phyloP scores from a whole-genome alignment of 2,888 invertebrate genomes.

The Dendrolimus houi region DNA sequence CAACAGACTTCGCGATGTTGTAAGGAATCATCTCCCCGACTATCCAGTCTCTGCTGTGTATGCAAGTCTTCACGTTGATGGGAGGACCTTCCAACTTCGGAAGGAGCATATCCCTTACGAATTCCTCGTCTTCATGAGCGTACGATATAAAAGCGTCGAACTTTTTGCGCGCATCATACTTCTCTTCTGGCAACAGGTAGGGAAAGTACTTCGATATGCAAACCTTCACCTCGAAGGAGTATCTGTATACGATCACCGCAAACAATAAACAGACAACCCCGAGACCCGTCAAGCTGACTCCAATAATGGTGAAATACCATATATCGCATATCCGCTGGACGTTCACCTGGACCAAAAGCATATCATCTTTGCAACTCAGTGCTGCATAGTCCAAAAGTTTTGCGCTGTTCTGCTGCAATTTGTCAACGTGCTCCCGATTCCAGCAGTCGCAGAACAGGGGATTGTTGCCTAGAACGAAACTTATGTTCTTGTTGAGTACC shows the following conservation, averaged over 20 bases:
- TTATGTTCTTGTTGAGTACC: slow-evolving; percentile 6
- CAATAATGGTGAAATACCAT: slow-evolving; percentile 9
- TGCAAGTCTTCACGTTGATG: slow-evolving; percentile 69
- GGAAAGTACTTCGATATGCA: slow-evolving; percentile 10
- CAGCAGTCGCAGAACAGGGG: slow-evolving; percentile 12
- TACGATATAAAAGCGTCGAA: slow-evolving; percentile 91
- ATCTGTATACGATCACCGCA: slow-evolving; percentile 11
- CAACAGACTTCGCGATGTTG: slow-evolving; percentile 83
- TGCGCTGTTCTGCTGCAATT: slow-evolving; percentile 1
- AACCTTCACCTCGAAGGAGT: slow-evolving; percentile 18
- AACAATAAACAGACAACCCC: slow-evolving; percentile 2
- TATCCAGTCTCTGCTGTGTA: slow-evolving; percentile 85
- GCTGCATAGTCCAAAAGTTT: slow-evolving; percentile 5
- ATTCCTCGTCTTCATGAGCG: slow-evolving; percentile 84
- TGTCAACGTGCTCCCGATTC: slow-evolving; percentile 2
- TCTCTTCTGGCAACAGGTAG: slow-evolving; percentile 14
- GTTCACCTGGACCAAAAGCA: slow-evolving; percentile 6
- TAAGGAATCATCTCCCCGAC: slow-evolving; percentile 84
- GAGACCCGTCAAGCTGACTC: slow-evolving; percentile 10
- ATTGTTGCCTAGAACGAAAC: slow-evolving; percentile 8
- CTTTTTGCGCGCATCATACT: slow-evolving; percentile 18
- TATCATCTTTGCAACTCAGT: slow-evolving; percentile 7
- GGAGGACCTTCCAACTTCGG: slow-evolving; percentile 78
- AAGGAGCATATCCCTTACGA: slow-evolving; percentile 80
- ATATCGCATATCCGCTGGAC: slow-evolving; percentile 19